These are phyloP conservation scores for Yponomeuta plumbellus DNA, from an alignment of 2,888 invertebrate species.

Conservation along the genomic window DNA sequence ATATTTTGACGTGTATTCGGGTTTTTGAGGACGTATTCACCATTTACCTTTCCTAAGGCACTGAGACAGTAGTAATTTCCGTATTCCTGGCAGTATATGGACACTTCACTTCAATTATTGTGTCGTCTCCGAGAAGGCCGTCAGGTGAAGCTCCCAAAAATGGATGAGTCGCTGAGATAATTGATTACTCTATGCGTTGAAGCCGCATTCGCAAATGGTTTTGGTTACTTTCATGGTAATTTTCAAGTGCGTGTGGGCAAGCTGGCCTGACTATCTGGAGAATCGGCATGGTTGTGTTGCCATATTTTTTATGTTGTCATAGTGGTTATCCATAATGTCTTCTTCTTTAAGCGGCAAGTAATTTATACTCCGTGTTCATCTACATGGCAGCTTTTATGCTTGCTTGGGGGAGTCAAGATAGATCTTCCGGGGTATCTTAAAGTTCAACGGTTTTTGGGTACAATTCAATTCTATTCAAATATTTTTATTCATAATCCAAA, in stretches of 20 bases:
- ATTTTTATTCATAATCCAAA: too few species aligned
- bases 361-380: background rate
- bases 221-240: too few species aligned
- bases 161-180: conserved; percentile 19
- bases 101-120: conserved; percentile 26
- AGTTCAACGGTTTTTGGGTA: too few species aligned
- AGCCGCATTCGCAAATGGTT: background rate
- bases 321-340: too few species aligned
- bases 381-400: background rate
- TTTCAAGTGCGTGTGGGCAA: too few species aligned
- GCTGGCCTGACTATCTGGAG: too few species aligned
- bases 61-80: conserved; percentile 18
- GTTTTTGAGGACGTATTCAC: background rate
- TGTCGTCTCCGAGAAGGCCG: conserved; percentile 23
- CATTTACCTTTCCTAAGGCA: conserved; percentile 18
- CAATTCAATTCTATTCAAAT: too few species aligned
- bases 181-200: conserved; percentile 2
- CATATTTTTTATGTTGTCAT: too few species aligned
- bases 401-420: background rate
- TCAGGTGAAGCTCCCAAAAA: conserved; percentile 26
- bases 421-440: too few species aligned
- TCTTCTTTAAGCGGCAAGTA: background rate
- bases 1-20: too few species aligned
- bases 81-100: conserved; percentile 22
- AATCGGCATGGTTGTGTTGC: too few species aligned